phyloP scores from a whole-genome alignment of 2,888 invertebrate species.

The Aleiodes alternator region DNA sequence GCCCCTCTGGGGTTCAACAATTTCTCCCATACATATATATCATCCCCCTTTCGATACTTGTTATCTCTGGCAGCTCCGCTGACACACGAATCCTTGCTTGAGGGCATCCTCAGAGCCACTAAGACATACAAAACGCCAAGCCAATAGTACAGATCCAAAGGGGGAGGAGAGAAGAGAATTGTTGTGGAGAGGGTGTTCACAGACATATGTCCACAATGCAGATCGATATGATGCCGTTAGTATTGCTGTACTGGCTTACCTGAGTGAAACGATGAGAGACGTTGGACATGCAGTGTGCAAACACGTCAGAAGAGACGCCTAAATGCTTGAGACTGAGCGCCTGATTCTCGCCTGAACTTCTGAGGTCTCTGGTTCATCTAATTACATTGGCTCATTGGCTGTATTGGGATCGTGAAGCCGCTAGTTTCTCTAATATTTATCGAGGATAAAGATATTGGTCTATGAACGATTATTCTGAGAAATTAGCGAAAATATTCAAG shows the following conservation, averaged over 20 bases:
- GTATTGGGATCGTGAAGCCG: no score
- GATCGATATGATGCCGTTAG: slow-evolving; percentile 29
- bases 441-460: no score
- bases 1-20: not conserved
- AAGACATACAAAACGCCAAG: not conserved
- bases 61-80: slow-evolving; percentile 21
- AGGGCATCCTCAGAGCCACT: slow-evolving; percentile 13
- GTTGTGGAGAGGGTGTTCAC: not conserved
- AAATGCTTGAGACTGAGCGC: no score
- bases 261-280: slow-evolving; percentile 21
- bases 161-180: no score
- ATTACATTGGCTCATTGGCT: no score
- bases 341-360: no score
- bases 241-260: not conserved
- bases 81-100: slow-evolving; percentile 24
- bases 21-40: slow-evolving; percentile 12
- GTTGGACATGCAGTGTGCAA: slow-evolving; percentile 17
- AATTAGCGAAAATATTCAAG: no score
- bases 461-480: no score
- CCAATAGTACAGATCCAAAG: no score
- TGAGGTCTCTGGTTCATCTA: no score
- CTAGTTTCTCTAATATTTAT: no score
- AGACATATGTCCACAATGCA: slow-evolving; percentile 13
- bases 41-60: slow-evolving; percentile 3
- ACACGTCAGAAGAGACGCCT: slow-evolving; percentile 10